phyloP scores from a whole-genome alignment of 2,797 vertebrate species.

The Caiman crocodilus region DNA sequence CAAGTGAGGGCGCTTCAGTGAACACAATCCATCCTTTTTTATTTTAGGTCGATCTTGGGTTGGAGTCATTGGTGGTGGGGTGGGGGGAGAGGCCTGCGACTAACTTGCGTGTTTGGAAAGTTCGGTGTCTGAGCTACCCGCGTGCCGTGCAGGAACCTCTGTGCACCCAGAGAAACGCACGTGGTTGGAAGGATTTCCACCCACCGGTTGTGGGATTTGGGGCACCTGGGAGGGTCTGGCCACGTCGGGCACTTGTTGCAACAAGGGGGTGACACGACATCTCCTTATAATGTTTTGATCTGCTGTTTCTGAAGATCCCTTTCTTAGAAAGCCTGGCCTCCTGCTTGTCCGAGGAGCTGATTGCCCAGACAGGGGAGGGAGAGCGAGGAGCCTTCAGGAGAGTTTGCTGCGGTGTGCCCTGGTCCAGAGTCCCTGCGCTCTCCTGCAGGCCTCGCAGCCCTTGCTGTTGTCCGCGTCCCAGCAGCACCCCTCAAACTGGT shows the following conservation, averaged over 20 bases:
- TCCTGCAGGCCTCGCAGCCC: too few species aligned
- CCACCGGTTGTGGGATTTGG: not conserved
- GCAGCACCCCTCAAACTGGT: too few species aligned
- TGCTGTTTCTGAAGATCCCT: not conserved
- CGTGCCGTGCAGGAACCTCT: not conserved
- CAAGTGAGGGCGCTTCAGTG: too few species aligned
- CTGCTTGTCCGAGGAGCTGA: not conserved
- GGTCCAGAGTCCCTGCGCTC: too few species aligned
- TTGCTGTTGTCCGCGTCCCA: too few species aligned
- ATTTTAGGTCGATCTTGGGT: not conserved
- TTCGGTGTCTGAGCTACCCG: not conserved
- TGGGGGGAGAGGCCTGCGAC: too few species aligned
- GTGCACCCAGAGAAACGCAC: not conserved
- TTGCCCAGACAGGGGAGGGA: not conserved
- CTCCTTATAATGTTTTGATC: not conserved
- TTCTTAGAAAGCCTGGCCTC: not conserved
- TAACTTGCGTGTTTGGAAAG: not conserved
- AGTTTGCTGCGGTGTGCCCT: too few species aligned
- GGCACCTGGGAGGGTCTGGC: not conserved
- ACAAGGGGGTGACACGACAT: not conserved
- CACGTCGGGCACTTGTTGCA: not conserved
- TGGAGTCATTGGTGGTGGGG: not conserved
- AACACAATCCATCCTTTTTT: not conserved
- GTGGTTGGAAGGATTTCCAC: not conserved
- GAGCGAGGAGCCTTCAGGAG: too few species aligned